Conservation (phyloP, 2,888 invertebrate species). For the Eudemis profundana region DNA sequence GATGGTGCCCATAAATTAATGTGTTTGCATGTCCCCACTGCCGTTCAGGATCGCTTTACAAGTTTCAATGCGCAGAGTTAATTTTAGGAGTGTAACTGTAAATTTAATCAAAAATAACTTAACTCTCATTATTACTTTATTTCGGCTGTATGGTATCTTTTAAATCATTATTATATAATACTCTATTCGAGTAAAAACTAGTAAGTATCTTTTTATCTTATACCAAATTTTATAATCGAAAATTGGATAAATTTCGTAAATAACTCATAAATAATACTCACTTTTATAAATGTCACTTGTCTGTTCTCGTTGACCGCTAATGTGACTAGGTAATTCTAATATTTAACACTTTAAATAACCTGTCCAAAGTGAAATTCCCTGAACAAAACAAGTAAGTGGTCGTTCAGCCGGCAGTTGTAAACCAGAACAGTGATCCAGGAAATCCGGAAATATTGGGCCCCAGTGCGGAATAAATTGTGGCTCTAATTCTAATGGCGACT, state of each 20-base stretch:
- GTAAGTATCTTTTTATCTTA: too few relatives aligned
- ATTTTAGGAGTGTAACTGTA: conserved; percentile 6
- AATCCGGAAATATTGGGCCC: conserved; percentile 63
- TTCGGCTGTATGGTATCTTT: too few relatives aligned
- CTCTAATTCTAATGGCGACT: conserved; percentile 79
- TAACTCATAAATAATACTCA: too few relatives aligned
- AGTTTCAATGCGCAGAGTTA: conserved; percentile 50
- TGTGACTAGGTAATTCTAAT: too few relatives aligned
- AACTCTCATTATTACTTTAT: not conserved
- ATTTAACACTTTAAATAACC: not conserved
- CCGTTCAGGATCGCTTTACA: conserved; percentile 63
- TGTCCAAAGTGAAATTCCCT: conserved; percentile 3
- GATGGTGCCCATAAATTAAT: conserved; percentile 79
- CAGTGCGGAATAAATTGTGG: conserved; percentile 73
- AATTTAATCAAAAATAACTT: not conserved
- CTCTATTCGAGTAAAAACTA: too few relatives aligned
- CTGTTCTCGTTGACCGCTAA: too few relatives aligned
- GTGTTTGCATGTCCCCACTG: conserved; percentile 74
- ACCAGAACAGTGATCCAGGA: conserved; percentile 49
- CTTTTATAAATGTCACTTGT: too few relatives aligned
- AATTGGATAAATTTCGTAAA: too few relatives aligned
- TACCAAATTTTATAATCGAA: too few relatives aligned
- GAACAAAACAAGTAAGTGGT: conserved; percentile 32
- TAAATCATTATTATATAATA: too few relatives aligned
- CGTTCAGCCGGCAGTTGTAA: conserved; percentile 43